Percentiles rank a stretch among this genome's conserved stretches.
Evolutionary conservation across 2,113 vertebrate genomes (phyloP).

Genomic region (Vombatus ursinus): DNA sequence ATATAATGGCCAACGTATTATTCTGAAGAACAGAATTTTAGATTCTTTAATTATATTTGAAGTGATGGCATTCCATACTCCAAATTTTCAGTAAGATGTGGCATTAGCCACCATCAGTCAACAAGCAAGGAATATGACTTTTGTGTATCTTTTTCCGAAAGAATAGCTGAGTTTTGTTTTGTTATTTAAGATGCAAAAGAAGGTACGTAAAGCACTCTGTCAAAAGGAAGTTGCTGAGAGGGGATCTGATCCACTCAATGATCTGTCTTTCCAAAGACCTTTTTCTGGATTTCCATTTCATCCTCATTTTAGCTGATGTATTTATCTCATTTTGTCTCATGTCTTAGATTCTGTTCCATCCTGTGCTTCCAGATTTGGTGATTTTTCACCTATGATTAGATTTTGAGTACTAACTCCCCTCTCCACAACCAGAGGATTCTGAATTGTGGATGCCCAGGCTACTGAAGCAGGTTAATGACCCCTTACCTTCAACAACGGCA

Average conservation of each 20-base stretch:
- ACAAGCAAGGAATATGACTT: not conserved
- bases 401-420: not conserved
- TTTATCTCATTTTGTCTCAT: not conserved
- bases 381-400: not conserved
- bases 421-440: not conserved
- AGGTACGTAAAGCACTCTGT: not conserved
- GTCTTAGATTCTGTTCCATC: not conserved
- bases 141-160: not conserved
- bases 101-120: not conserved
- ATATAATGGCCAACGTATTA: not conserved
- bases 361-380: not conserved
- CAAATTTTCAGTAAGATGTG: not conserved
- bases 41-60: slow-evolving; percentile 7
- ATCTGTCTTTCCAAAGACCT: not conserved
- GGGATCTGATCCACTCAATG: not conserved
- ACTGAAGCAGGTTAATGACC: not conserved
- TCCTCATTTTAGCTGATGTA: not conserved
- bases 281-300: not conserved
- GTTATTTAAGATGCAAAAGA: not conserved
- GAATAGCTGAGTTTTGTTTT: not conserved
- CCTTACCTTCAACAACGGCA: not conserved
- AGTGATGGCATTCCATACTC: not conserved
- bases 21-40: not conserved
- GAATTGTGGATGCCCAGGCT: not conserved
- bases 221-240: not conserved